phyloP scores from a whole-genome alignment of 2,888 invertebrate genomes.

The Lithosia quadra region DNA sequence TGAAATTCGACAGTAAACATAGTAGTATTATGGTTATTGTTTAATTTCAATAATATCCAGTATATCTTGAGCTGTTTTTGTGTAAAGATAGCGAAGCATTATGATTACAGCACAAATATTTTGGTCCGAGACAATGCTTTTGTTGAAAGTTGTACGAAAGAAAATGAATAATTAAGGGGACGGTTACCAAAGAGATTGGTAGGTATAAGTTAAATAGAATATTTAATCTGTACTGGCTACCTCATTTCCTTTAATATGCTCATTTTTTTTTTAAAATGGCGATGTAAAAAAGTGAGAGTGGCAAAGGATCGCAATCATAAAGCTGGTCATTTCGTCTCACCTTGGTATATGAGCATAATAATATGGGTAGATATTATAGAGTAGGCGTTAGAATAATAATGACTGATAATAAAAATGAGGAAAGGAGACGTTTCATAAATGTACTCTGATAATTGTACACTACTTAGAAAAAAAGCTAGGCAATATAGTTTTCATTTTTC shows the following conservation, averaged over 20 bases:
- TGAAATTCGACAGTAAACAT: too few relatives aligned
- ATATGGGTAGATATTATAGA: too few relatives aligned
- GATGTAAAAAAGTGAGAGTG: neutral
- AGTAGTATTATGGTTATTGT: neutral
- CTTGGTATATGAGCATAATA: too few relatives aligned
- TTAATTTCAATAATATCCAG: neutral
- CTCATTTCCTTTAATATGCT: neutral
- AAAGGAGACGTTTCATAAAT: too few relatives aligned
- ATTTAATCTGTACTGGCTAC: neutral
- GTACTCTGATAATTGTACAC: too few relatives aligned
- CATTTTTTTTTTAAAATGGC: neutral
- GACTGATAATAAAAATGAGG: too few relatives aligned
- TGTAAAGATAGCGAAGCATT: conserved; percentile 11
- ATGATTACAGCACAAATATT: conserved; percentile 28
- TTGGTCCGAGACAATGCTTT: conserved; percentile 17
- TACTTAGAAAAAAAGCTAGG: too few relatives aligned
- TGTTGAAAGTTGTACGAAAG: conserved; percentile 12
- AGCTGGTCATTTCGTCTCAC: neutral
- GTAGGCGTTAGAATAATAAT: neutral
- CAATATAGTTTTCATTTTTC: too few relatives aligned
- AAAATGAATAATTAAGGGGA: conserved; percentile 8
- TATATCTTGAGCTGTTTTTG: conserved; percentile 26
- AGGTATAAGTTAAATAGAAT: neutral
- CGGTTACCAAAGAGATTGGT: conserved; percentile 13
- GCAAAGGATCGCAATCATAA: neutral